Evolutionary conservation across 1,140 invertebrate genomes (phyloP), one percentile per base, ranked within the genome.

Genomic region (Bombus affinis): DNA sequence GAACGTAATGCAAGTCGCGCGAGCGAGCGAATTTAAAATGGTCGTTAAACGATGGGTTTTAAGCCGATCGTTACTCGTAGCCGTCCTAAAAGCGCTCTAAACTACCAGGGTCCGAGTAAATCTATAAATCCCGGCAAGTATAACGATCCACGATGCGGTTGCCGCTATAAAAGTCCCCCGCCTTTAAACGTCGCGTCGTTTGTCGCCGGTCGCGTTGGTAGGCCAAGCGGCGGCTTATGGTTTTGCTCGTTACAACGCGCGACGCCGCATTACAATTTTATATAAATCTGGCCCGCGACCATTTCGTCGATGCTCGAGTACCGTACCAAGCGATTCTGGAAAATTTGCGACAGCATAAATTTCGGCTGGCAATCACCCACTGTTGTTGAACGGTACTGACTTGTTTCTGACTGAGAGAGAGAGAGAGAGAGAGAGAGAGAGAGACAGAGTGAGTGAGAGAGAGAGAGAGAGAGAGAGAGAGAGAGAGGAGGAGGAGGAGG

Each of bases 301-400:
- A 66, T 87, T 89, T 91, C 80, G 85, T 90, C 83, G 84, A 86
- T 79, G 83, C 80, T 70, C 53, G 42, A 3, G 73, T 53, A 65
- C 88, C 66, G 80, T 66, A 81, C 35, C 86, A 81, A 35, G 88
- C 89, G 89, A 92, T 93, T 93, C 85, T 53, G 57, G 68, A 91
- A 86, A 90, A 93, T 93, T 92, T 93, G 91, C 86, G 88, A 92
- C 90, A 91, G 82, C 84, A 92, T 93, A 93, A 93, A 92, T 92
- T 92, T 84, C 73, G 66, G 75, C 18, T 73, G 88, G 83, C 89
- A 59, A 86, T 85, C 89, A 79, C 62, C 83, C 57, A 57, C 9
- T 3, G 12, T 53, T 53, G 47, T 53, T 53, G 5, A 53, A 53
- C 47, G 47, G 47, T 53, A 53, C 47, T 53, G 47, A 0, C 47